phyloP scores from a whole-genome alignment of 2,113 vertebrate species.

The Numida meleagris region DNA sequence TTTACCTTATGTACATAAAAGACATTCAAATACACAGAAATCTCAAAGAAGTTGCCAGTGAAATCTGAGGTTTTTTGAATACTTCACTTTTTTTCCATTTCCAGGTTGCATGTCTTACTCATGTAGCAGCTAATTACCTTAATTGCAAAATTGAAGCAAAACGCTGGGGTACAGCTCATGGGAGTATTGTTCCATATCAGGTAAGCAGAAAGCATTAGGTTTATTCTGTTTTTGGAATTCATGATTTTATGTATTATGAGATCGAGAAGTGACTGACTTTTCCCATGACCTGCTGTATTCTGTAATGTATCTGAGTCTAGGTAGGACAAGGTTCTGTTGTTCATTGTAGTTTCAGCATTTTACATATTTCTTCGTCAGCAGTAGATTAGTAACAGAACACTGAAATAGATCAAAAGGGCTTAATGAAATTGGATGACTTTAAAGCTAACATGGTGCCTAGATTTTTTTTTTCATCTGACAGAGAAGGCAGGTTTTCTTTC shows the following conservation, averaged over 20 bases:
- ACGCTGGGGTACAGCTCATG: slow-evolving; percentile 88
- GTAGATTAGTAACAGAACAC: slow-evolving; percentile 68
- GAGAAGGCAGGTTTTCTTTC: not conserved
- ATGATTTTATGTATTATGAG: not conserved
- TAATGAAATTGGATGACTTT: slow-evolving; percentile 59
- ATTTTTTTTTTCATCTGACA: not conserved
- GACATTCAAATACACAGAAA: not conserved
- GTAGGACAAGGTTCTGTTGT: slow-evolving; percentile 59
- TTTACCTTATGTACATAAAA: not conserved
- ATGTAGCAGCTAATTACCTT: slow-evolving; percentile 87
- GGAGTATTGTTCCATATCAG: slow-evolving; percentile 90
- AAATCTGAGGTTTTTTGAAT: not conserved
- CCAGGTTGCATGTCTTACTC: slow-evolving; percentile 88
- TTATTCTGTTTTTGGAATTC: not conserved
- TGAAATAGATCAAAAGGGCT: slow-evolving; percentile 67
- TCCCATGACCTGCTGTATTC: not conserved
- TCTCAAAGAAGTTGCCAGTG: not conserved
- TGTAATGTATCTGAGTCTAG: not conserved
- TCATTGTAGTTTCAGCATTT: slow-evolving; percentile 47
- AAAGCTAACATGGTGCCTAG: slow-evolving; percentile 14
- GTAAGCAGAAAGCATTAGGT: slow-evolving; percentile 55
- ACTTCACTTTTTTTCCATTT: not conserved
- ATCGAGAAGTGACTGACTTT: not conserved
- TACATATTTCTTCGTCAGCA: slow-evolving; percentile 40
- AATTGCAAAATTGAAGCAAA: slow-evolving; percentile 80